These are phyloP conservation scores for Esox masquinongy DNA, from an alignment of 2,797 vertebrate genomes.

Conservation along the genomic window DNA sequence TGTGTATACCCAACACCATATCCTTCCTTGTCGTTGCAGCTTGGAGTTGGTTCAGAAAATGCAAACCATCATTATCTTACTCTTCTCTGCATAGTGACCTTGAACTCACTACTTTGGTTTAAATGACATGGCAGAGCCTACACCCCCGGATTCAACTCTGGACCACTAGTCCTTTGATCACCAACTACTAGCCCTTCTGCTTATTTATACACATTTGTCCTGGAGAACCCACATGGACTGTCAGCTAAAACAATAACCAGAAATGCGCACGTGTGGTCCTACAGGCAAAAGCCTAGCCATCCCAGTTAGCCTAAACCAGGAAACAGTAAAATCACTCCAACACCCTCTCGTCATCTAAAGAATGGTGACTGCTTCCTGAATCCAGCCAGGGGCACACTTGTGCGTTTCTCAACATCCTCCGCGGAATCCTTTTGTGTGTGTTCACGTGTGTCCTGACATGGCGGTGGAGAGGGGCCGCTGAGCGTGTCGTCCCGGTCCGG, in stretches of 20 bases:
- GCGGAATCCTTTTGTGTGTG: conserved; percentile 36
- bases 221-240: conserved; percentile 49
- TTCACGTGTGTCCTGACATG: conserved; percentile 48
- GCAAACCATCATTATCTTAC: conserved; percentile 5
- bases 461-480: conserved; percentile 60
- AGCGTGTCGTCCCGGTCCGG: conserved; percentile 56
- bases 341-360: conserved; percentile 20
- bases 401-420: conserved; percentile 41
- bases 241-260: conserved; percentile 43
- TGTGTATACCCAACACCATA: not conserved
- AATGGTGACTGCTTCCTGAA: conserved; percentile 61
- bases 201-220: conserved; percentile 39
- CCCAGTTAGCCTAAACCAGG: conserved; percentile 44
- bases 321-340: conserved; percentile 15
- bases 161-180: conserved; percentile 33
- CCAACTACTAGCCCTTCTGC: conserved; percentile 17
- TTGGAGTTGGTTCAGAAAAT: conserved; percentile 42
- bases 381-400: conserved; percentile 38
- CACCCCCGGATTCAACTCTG: conserved; percentile 20
- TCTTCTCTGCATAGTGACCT: conserved; percentile 55
- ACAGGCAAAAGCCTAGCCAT: conserved; percentile 53
- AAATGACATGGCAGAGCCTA: conserved; percentile 26
- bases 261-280: conserved; percentile 56
- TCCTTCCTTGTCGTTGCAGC: conserved; percentile 60
- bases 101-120: conserved; percentile 42